phyloP scores from a whole-genome alignment of 2,888 invertebrate genomes.

The Apotomis betuletana region DNA sequence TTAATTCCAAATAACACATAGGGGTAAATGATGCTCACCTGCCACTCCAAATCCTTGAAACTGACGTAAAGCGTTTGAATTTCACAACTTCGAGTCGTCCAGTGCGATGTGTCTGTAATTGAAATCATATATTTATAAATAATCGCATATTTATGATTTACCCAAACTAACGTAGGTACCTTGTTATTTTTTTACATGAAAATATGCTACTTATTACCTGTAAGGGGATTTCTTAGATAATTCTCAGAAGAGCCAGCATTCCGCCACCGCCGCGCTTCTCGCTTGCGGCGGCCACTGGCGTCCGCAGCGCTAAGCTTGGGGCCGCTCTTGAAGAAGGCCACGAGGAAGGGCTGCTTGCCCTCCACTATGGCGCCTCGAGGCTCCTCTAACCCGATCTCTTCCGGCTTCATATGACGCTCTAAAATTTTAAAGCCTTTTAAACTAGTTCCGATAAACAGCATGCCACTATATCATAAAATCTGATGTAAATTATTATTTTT shows the following conservation, averaged over 20 bases:
- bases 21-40: conserved; percentile 76
- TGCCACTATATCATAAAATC: no score
- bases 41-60: conserved; percentile 94
- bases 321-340: conserved; percentile 91
- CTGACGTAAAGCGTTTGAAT: conserved; percentile 96
- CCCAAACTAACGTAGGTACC: no score
- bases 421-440: conserved; percentile 35
- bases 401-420: conserved; percentile 92
- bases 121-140: conserved; percentile 15
- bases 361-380: conserved; percentile 85
- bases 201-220: conserved; percentile 61
- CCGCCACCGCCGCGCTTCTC: conserved; percentile 82
- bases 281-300: conserved; percentile 83
- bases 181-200: not conserved
- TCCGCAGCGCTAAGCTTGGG: conserved; percentile 79
- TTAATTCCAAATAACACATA: no score
- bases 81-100: conserved; percentile 89
- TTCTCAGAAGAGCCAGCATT: conserved; percentile 79
- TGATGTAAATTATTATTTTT: no score
- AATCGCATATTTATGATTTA: not conserved
- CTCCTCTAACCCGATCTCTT: conserved; percentile 92
- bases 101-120: conserved; percentile 77
- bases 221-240: conserved; percentile 82
- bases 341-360: conserved; percentile 95
- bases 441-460: not conserved